Base-by-base conservation (phyloP, 2,797 vertebrate genomes). In the Peromyscus attwateri region DNA sequence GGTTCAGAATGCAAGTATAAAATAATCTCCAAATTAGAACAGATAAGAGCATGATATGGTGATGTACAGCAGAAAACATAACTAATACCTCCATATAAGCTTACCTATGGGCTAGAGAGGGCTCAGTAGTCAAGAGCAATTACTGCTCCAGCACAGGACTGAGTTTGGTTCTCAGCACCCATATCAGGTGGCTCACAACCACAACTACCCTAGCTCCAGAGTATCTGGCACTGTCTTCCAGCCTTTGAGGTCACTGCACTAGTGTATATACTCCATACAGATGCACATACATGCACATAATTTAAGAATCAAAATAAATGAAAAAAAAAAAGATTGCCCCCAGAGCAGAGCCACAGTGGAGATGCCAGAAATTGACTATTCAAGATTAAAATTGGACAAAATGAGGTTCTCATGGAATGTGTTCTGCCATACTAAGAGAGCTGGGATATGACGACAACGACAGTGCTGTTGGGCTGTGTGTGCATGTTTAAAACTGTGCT, bases 1-100 rank as follows among this genome's bases (percentile, higher is more conserved):
- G 23, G 8, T 75, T 96, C 31, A 75, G 73, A 79, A 95, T n/a
- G 11, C 43, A 83, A 55, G 37, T 19, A 75, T 93, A 85, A 90
- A 60, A 57, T 95, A 70, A 91, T 10, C 40, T 31, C 75, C 60
- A 85, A 21, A 14, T 62, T 92, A 70, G 64, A 77, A 76, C 27
- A 57, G 23, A 73, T 60, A 85, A 95, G 17, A 80, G 55, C 2
- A 55, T 49, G 77, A 83, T 5, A 17, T 16, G 16, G 37, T 19
- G 27, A 88, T 37, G 5, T 37, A 1, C 3, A 77, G 62, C 34
- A 79, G n/a, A 96, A 83, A 83, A 55, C 27, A 79, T 29, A 49
- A 75, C 27, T 5, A 70, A 43, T n/a, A 64, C 7, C 49, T 79
- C 60, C 62, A 49, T 29, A n/a, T 94, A 87, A 95, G 80, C 57